These are phyloP conservation scores for Emmelina monodactyla DNA, from an alignment of 2,888 invertebrate genomes.

Conservation along the genomic window DNA sequence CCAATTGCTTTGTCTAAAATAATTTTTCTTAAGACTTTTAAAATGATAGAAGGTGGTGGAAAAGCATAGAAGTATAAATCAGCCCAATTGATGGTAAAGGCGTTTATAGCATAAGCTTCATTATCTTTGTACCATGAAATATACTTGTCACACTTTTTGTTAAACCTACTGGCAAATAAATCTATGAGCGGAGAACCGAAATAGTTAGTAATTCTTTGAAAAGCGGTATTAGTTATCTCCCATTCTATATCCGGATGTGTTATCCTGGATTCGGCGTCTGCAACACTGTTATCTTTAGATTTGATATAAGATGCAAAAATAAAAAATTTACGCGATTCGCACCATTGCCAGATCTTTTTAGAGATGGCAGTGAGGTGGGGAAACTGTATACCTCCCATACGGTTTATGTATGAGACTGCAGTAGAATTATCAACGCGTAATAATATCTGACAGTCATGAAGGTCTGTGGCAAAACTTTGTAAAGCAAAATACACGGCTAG, in stretches of 20 bases:
- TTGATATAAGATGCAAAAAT: background rate
- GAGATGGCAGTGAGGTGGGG: background rate
- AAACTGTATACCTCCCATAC: background rate
- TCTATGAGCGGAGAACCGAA: background rate
- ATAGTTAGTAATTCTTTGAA: background rate
- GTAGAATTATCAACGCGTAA: background rate
- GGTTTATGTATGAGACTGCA: background rate
- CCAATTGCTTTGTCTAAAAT: background rate
- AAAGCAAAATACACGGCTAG: background rate
- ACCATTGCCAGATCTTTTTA: background rate
- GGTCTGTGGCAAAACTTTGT: background rate
- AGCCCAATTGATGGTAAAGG: no score
- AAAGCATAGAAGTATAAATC: no score
- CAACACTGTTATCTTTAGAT: background rate
- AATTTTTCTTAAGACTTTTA: background rate
- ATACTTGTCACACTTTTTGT: no score
- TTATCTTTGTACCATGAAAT: no score
- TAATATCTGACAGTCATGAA: background rate
- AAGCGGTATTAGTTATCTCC: background rate
- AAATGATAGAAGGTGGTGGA: no score
- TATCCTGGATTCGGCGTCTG: background rate
- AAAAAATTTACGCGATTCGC: background rate
- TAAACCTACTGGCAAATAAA: slow-evolving; percentile 1
- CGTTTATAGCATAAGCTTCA: no score
- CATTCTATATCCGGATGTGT: background rate